Evolutionary conservation across 2,888 invertebrate genomes (phyloP).

Genomic region (Agrotis segetum): DNA sequence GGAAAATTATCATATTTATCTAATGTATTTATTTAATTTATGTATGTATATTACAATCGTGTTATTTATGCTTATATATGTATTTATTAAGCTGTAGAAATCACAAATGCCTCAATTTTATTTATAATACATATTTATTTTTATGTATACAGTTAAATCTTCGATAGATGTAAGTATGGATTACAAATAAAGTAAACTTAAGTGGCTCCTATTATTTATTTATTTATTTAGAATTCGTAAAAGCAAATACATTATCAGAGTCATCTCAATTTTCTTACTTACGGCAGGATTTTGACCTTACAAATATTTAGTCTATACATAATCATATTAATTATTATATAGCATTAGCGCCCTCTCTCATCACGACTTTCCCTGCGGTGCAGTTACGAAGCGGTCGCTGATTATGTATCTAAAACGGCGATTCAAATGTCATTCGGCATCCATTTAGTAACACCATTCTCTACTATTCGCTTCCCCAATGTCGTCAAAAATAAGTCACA

Average conservation of each 20-base stretch:
- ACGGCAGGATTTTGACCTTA: not conserved
- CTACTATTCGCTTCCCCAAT: too few species aligned
- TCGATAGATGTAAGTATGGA: constrained; percentile 63
- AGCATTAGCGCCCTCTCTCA: too few species aligned
- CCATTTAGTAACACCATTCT: too few species aligned
- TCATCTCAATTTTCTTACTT: not conserved
- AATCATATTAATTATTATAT: not conserved
- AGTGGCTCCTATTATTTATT: constrained; percentile 35
- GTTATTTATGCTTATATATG: constrained; percentile 48
- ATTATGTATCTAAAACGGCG: too few species aligned
- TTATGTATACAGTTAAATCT: constrained; percentile 67
- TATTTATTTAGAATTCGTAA: constrained; percentile 40
- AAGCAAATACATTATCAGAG: constrained; percentile 14
- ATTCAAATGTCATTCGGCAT: too few species aligned
- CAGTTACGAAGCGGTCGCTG: too few species aligned
- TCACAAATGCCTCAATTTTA: constrained; percentile 50
- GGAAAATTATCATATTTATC: constrained; percentile 43
- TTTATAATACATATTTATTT: constrained; percentile 55
- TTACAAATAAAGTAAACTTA: constrained; percentile 42
- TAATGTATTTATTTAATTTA: constrained; percentile 39
- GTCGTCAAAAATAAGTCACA: too few species aligned
- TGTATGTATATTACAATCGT: constrained; percentile 44
- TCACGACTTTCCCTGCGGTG: too few species aligned
- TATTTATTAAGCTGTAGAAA: constrained; percentile 52
- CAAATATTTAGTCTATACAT: not conserved